A percentile compares a stretch with the other conserved stretches of the same genome.
These are phyloP conservation scores for Silurus lanzhouensis DNA, from an alignment of 2,797 vertebrate species.

Conservation along the genomic window DNA sequence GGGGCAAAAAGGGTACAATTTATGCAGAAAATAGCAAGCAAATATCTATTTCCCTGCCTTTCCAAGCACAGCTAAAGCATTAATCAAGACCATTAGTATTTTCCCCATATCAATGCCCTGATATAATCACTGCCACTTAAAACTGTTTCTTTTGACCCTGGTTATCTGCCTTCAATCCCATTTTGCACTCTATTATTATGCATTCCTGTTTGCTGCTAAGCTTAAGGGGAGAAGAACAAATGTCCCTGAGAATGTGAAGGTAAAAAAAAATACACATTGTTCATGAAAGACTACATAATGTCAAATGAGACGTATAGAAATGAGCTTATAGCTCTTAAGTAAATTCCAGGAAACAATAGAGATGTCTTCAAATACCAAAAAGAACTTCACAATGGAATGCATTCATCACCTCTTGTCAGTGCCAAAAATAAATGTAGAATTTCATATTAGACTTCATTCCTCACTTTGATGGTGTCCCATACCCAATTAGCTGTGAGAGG, in stretches of 20 bases:
- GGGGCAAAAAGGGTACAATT: neutral
- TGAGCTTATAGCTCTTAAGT: slow-evolving; percentile 6
- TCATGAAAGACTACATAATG: neutral
- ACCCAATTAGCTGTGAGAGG: slow-evolving; percentile 70
- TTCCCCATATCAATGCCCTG: neutral
- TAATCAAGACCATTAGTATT: neutral
- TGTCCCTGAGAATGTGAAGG: slow-evolving; percentile 23
- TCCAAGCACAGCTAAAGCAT: neutral
- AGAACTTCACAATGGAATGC: slow-evolving; percentile 11
- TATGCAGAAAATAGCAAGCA: neutral
- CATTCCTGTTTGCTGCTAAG: neutral
- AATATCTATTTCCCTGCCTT: neutral
- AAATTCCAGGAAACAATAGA: slow-evolving; percentile 21
- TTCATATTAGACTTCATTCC: slow-evolving; percentile 66
- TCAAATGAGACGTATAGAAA: neutral
- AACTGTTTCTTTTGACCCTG: neutral
- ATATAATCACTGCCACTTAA: neutral
- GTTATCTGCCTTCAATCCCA: neutral
- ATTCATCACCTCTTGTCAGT: slow-evolving; percentile 45
- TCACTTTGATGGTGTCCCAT: slow-evolving; percentile 64
- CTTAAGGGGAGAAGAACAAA: neutral
- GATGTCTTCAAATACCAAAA: neutral
- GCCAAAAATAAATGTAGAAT: slow-evolving; percentile 67
- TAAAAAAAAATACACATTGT: neutral
- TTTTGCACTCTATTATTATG: neutral